phyloP scores from a whole-genome alignment of 1,140 invertebrate species.

The Ganaspis sp. region DNA sequence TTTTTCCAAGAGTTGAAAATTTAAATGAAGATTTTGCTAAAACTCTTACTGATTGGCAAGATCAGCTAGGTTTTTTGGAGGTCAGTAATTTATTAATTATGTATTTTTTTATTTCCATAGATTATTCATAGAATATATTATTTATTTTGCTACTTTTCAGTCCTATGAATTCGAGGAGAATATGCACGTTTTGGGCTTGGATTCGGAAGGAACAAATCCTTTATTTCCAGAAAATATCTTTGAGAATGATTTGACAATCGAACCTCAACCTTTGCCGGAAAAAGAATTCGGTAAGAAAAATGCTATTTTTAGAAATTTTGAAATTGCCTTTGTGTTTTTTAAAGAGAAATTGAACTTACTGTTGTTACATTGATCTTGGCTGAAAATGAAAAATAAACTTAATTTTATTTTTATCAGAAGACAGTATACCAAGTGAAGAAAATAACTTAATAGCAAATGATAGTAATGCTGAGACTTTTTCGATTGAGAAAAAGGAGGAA shows the following conservation, averaged over 20 bases:
- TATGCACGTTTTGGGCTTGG: constrained; percentile 55
- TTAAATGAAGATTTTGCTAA: constrained; percentile 72
- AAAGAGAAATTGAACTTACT: too few species aligned
- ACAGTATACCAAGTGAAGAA: not conserved
- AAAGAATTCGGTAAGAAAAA: constrained; percentile 23
- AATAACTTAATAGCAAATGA: not conserved
- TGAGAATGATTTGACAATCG: constrained; percentile 42
- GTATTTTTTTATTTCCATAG: too few species aligned
- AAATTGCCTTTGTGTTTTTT: too few species aligned
- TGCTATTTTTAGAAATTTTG: too few species aligned
- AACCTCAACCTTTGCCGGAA: constrained; percentile 17
- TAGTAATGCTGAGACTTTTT: not conserved
- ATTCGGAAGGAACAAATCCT: constrained; percentile 19
- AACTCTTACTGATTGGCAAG: constrained; percentile 72
- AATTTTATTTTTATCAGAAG: not conserved
- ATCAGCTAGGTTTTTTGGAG: constrained; percentile 70
- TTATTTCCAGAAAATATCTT: constrained; percentile 57
- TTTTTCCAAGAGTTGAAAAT: constrained; percentile 61
- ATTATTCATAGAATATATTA: too few species aligned
- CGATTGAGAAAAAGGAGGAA: not conserved
- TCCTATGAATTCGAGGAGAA: constrained; percentile 66
- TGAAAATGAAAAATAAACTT: not conserved
- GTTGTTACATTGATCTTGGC: too few species aligned
- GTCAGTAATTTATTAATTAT: constrained; percentile 43
- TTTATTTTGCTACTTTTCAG: constrained; percentile 42